Percentiles rank a stretch among this genome's conserved stretches.
Conservation (phyloP, 2,888 invertebrate species). For the Lampropteryx suffumata region DNA sequence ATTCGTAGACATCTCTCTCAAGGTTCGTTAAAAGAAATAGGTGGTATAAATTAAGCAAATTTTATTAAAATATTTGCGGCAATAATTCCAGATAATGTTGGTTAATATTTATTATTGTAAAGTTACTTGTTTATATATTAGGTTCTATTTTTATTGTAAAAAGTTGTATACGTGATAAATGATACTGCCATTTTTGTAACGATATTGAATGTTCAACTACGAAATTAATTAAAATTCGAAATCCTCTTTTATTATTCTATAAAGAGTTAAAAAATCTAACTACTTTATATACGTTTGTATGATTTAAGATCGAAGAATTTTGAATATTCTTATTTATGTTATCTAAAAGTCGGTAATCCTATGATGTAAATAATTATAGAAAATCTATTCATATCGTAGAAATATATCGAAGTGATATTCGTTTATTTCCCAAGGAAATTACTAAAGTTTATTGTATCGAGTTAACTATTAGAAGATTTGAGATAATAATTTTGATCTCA, state of each 20-base stretch:
- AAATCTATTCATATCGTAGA: conserved; percentile 81
- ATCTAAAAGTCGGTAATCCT: conserved; percentile 22
- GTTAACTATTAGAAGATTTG: conserved; percentile 71
- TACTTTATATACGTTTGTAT: background rate
- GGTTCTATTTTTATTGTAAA: conserved; percentile 49
- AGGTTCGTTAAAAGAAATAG: conserved; percentile 29
- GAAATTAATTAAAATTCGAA: conserved; percentile 36
- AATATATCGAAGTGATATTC: conserved; percentile 73
- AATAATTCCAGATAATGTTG: conserved; percentile 58
- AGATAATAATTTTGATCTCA: conserved; percentile 54
- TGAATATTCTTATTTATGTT: background rate
- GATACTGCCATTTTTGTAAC: conserved; percentile 75
- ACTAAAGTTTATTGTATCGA: conserved; percentile 71
- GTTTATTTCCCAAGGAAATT: conserved; percentile 79
- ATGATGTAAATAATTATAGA: conserved; percentile 38
- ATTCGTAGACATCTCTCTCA: conserved; percentile 26
- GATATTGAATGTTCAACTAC: conserved; percentile 51
- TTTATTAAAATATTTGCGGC: conserved; percentile 48
- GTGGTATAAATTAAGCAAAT: conserved; percentile 11
- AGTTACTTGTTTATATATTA: conserved; percentile 41
- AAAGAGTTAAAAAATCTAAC: background rate
- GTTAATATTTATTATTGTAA: conserved; percentile 33
- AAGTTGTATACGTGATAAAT: conserved; percentile 71
- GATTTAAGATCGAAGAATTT: conserved; percentile 1
- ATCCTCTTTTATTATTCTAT: conserved; percentile 9